A percentile compares a stretch with the other conserved stretches of the same genome.
These are phyloP conservation scores for Odontothrips loti DNA, from an alignment of 2,888 invertebrate species.

Conservation along the genomic window DNA sequence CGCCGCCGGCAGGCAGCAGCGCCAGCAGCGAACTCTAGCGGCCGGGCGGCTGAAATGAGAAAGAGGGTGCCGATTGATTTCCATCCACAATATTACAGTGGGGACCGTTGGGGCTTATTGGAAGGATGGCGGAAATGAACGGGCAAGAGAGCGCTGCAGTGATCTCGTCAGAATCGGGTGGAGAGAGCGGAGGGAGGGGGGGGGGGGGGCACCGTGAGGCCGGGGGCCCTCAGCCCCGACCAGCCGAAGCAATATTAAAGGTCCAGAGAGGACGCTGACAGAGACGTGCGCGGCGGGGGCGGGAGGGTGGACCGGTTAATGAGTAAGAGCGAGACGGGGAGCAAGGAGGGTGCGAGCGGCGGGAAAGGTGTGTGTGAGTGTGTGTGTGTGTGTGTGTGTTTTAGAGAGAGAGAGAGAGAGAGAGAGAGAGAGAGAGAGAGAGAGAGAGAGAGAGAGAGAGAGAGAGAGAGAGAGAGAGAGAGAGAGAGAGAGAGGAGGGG, in stretches of 20 bases:
- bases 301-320: background rate
- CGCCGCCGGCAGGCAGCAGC: no score
- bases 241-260: background rate
- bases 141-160: background rate
- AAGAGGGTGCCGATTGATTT: background rate
- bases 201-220: background rate
- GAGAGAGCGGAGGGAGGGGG: background rate
- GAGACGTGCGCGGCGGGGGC: no score
- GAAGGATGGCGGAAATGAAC: background rate
- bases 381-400: no score
- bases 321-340: background rate
- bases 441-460: conserved; percentile 14
- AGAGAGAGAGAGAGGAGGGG: conserved; percentile 20
- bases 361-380: no score
- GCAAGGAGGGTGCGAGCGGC: background rate
- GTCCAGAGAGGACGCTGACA: background rate
- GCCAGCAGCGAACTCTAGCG: background rate
- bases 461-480: conserved; percentile 22
- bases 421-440: background rate
- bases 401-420: background rate
- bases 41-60: background rate
- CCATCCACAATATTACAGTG: background rate
- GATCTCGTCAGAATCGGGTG: background rate
- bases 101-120: background rate
- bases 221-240: background rate